These are phyloP conservation scores for Poeciliopsis presidionis DNA, from an alignment of 2,797 vertebrate species.

Conservation along the genomic window DNA sequence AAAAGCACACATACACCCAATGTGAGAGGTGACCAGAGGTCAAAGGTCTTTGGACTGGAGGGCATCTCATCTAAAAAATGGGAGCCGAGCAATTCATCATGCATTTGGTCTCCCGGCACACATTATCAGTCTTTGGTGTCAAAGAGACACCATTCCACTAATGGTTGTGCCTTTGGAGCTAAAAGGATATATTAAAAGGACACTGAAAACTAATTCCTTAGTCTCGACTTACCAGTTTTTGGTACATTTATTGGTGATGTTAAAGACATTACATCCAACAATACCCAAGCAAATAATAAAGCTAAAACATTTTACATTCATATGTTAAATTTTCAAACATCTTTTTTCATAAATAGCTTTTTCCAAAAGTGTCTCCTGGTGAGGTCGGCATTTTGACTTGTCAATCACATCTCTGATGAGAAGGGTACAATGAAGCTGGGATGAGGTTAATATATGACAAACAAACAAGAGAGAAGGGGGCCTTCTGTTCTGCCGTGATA, in stretches of 20 bases:
- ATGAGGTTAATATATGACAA: conserved; percentile 81
- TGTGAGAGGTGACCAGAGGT: conserved; percentile 55
- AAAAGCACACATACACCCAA: conserved; percentile 35
- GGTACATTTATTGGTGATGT: not conserved
- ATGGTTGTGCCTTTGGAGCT: conserved; percentile 4
- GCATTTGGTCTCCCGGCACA: conserved; percentile 60
- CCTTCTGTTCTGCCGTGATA: conserved; percentile 70
- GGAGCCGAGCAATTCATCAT: conserved; percentile 67
- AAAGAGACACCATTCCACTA: conserved; percentile 15
- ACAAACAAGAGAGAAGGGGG: conserved; percentile 79
- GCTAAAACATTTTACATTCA: not conserved
- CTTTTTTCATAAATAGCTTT: not conserved
- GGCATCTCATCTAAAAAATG: conserved; percentile 62
- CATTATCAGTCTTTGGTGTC: conserved; percentile 47
- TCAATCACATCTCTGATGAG: conserved; percentile 77
- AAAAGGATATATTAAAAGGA: conserved; percentile 16
- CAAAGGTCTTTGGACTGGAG: conserved; percentile 63
- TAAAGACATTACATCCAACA: not conserved
- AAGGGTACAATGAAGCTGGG: conserved; percentile 60
- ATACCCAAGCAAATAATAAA: not conserved
- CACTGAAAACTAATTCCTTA: conserved; percentile 2
- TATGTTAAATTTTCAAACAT: not conserved
- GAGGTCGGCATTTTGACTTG: conserved; percentile 59
- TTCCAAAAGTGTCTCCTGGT: conserved; percentile 20
- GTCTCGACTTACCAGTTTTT: not conserved